phyloP scores from a whole-genome alignment of 2,113 vertebrate species.

The Laterallus jamaicensis region DNA sequence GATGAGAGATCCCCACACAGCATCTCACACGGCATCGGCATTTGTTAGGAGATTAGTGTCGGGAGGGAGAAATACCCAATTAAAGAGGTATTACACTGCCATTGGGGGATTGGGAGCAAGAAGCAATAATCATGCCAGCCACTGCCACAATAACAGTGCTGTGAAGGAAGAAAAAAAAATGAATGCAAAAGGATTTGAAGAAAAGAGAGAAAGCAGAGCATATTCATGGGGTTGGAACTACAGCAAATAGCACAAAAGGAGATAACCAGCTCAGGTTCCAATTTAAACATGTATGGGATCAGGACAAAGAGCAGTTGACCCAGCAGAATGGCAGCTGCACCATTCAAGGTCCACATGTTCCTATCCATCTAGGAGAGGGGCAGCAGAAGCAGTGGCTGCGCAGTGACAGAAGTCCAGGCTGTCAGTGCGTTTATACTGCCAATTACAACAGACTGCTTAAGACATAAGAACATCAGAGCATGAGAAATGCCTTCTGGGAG shows the following conservation, averaged over 20 bases:
- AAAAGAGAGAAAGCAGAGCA: slow-evolving; percentile 8
- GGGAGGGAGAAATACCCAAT: slow-evolving; percentile 60
- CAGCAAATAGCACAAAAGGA: not conserved
- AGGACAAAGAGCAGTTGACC: not conserved
- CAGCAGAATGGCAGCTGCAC: not conserved
- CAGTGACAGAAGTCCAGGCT: not conserved
- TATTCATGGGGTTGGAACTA: not conserved
- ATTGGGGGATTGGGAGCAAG: slow-evolving; percentile 36
- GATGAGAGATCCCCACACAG: slow-evolving; percentile 62
- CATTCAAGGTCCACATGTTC: not conserved
- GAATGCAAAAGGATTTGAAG: slow-evolving; percentile 22
- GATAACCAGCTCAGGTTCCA: slow-evolving; percentile 9
- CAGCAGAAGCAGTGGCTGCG: not conserved
- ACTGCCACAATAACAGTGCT: slow-evolving; percentile 14
- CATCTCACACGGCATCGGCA: slow-evolving; percentile 32
- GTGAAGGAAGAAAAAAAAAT: not conserved
- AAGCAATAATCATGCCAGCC: slow-evolving; percentile 43
- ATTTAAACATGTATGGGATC: slow-evolving; percentile 22
- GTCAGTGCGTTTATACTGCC: not conserved
- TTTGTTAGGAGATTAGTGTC: slow-evolving; percentile 69
- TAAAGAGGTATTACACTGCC: slow-evolving; percentile 57
- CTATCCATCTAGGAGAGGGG: not conserved
- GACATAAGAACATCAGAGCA: not conserved
- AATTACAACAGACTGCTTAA: not conserved
- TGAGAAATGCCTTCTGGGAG: not conserved